These are phyloP conservation scores for Alethe diademata DNA, from an alignment of 2,113 vertebrate genomes.

Conservation along the genomic window DNA sequence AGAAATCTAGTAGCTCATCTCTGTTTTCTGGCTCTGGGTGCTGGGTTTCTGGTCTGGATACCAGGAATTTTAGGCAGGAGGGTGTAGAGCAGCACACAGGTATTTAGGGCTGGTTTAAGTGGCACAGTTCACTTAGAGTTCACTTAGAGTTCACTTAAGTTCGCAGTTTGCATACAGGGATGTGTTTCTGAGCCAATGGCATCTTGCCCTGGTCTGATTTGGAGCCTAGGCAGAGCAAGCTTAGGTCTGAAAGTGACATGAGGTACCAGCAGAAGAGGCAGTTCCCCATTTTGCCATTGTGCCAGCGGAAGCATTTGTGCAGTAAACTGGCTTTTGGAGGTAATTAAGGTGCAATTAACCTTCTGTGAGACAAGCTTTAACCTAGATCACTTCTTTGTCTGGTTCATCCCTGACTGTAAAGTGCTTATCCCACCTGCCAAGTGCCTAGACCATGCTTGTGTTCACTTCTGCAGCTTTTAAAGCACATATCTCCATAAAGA, in stretches of 20 bases:
- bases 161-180: not conserved
- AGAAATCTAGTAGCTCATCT: not conserved
- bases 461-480: not conserved
- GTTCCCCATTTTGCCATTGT: not conserved
- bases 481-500: not conserved
- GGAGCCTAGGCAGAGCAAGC: not conserved
- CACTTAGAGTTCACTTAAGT: not conserved
- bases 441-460: rapidly evolving
- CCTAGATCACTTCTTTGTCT: not conserved
- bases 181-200: not conserved
- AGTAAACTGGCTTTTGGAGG: not conserved
- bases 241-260: not conserved
- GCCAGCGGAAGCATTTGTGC: not conserved
- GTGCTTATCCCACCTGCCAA: not conserved
- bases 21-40: not conserved
- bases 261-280: not conserved
- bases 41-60: not conserved
- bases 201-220: not conserved
- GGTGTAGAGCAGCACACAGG: not conserved
- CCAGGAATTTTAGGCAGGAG: not conserved
- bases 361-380: not conserved
- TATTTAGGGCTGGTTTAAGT: not conserved
- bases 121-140: too few species aligned
- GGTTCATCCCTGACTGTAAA: not conserved
- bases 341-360: not conserved